Percentiles rank a stretch among this genome's conserved stretches.
Conservation (phyloP, 2,797 vertebrate genomes). For the Acanthurus tractus region DNA sequence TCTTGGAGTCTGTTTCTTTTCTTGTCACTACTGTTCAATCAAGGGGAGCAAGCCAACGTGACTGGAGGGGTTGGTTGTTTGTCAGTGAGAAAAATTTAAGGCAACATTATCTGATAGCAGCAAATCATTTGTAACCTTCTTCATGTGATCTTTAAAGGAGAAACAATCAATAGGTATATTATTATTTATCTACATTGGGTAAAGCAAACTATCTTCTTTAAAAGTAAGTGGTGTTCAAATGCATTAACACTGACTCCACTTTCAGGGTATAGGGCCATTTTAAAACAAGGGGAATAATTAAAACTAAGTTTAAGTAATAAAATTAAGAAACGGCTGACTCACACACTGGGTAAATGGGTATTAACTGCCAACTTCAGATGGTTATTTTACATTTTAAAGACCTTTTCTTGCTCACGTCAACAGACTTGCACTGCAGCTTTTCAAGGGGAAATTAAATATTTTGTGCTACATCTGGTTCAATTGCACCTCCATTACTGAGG, state of each 20-base stretch:
- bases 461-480: slow-evolving; percentile 26
- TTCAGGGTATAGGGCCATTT: slow-evolving; percentile 54
- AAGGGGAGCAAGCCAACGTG: slow-evolving; percentile 13
- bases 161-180: slow-evolving; percentile 15
- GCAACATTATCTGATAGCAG: slow-evolving; percentile 19
- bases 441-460: slow-evolving; percentile 27
- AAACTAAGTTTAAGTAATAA: slow-evolving; percentile 69
- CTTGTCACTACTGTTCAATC: slow-evolving; percentile 46
- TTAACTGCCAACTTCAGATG: slow-evolving; percentile 62
- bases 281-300: slow-evolving; percentile 67
- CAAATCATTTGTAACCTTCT: no score
- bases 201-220: slow-evolving; percentile 19
- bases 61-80: slow-evolving; percentile 13
- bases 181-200: slow-evolving; percentile 42
- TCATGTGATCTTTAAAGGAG: neutral
- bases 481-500: slow-evolving; percentile 29
- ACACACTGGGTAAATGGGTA: slow-evolving; percentile 50
- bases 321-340: slow-evolving; percentile 76
- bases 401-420: slow-evolving; percentile 66
- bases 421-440: slow-evolving; percentile 47
- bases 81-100: slow-evolving; percentile 35
- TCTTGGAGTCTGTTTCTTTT: slow-evolving; percentile 25
- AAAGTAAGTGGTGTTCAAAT: slow-evolving; percentile 42
- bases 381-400: slow-evolving; percentile 76
- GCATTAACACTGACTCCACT: slow-evolving; percentile 40